Evolutionary conservation across 2,113 vertebrate species (phyloP), one percentile per base, ranked within the genome.

Genomic region (Vulpes ferrilata): DNA sequence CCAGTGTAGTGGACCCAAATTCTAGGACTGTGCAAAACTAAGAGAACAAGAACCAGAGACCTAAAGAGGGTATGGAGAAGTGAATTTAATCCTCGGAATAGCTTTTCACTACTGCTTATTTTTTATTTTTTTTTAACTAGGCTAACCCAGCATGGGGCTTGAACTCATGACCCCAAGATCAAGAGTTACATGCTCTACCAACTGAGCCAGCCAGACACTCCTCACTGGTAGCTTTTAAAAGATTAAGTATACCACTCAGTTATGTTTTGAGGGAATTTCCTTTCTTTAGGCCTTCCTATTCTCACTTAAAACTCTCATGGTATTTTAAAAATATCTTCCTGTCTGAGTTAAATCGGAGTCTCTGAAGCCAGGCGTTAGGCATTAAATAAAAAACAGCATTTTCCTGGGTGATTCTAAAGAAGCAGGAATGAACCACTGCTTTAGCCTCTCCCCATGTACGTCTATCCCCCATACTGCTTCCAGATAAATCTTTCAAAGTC

Each of bases 241-340:
- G 53, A 65, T 79, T 7, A 30, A 11, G 1, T 32, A 60, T 51
- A 38, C 30, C 20, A 43, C 35, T 73, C 64, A 13, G 30, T 38
- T 53, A 9, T 35, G 5, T 78, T 95, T 88, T 51, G n/a, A 48
- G 12, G 30, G 7, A 16, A 86, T 43, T 17, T 76, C 25, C 64
- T 90, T 62, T 87, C 64, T 55, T 74, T 48, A 84, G 73, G 69
- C 23, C 27, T 87, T 60, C 85, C 20, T 8, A 35, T n/a, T 82
- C 25, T 55, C 20, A 65, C 22, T 65, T 64, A 93, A 95, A 35
- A 80, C 2, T 30, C 20, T 81, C 7, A 51, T 12, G n/a, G 78
- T 60, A 60, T 93, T 93, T 88, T 35, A 93, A 89, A 78, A 81
- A 55, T 30, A 60, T 38, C 23, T 97, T 32, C 8, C 27, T 67